A percentile compares a stretch with the other conserved stretches of the same genome.
These are phyloP conservation scores for Boloria selene DNA, from an alignment of 2,888 invertebrate genomes.

Conservation along the genomic window DNA sequence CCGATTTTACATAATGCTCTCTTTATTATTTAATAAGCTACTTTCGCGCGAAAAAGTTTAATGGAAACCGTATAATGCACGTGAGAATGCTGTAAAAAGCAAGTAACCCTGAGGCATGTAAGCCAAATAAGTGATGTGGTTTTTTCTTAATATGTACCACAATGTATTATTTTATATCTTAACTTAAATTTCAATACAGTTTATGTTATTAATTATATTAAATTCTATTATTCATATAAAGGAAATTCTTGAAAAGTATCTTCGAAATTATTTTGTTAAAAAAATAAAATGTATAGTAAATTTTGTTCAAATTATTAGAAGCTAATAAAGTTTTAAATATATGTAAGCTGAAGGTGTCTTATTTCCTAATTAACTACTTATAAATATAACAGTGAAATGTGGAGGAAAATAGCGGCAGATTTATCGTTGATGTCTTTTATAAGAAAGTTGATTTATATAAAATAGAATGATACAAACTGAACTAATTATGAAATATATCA, in stretches of 20 bases:
- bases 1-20: slow-evolving; percentile 43
- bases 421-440: slow-evolving; percentile 29
- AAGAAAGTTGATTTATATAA: not conserved
- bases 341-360: no score
- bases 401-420: not conserved
- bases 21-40: slow-evolving; percentile 45
- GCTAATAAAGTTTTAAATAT: no score
- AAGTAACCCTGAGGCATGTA: slow-evolving; percentile 22
- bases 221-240: no score
- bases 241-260: no score
- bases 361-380: no score
- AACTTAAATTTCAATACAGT: no score
- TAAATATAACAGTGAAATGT: no score
- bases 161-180: no score
- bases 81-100: slow-evolving; percentile 30
- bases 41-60: slow-evolving; percentile 40
- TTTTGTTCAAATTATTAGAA: no score
- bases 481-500: not conserved
- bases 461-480: not conserved
- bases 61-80: slow-evolving; percentile 36
- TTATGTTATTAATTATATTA: no score
- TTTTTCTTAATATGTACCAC: slow-evolving; percentile 1
- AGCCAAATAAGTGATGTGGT: slow-evolving; percentile 26
- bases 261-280: no score
- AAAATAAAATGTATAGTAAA: no score